Evolutionary conservation across 2,797 vertebrate genomes (phyloP).

Genomic region (Danio kyathit): DNA sequence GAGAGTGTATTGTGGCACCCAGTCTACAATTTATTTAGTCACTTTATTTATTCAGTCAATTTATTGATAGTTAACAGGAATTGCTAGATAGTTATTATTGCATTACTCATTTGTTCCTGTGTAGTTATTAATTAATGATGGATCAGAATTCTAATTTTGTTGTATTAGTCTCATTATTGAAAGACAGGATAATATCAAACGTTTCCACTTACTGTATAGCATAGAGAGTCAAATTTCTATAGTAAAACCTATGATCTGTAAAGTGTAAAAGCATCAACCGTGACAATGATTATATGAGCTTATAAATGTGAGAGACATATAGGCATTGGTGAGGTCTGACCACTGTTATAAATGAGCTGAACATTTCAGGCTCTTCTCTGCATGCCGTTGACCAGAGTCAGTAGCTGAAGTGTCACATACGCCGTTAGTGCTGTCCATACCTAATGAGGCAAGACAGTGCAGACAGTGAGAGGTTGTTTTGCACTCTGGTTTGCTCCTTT

Average conservation of each 20-base stretch:
- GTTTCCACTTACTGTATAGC: too few species aligned
- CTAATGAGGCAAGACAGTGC: constrained; percentile 19
- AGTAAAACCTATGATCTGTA: constrained; percentile 20
- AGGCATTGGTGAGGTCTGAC: constrained; percentile 19
- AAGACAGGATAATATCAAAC: too few species aligned
- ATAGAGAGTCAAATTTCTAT: neutral
- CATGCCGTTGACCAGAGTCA: neutral
- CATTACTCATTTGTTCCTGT: too few species aligned
- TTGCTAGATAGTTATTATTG: too few species aligned
- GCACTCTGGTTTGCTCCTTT: neutral
- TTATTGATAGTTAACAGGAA: too few species aligned
- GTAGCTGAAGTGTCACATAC: constrained; percentile 8
- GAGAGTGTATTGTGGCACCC: too few species aligned
- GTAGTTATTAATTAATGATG: too few species aligned
- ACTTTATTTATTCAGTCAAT: too few species aligned
- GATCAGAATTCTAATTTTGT: too few species aligned
- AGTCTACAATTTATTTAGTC: too few species aligned
- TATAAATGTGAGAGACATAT: constrained; percentile 31
- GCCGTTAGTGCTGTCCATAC: neutral
- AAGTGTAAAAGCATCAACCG: constrained; percentile 25
- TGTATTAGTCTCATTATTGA: too few species aligned
- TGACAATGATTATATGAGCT: constrained; percentile 29
- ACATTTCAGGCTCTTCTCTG: constrained; percentile 3
- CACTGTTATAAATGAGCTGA: constrained; percentile 38
- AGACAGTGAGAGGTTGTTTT: constrained; percentile 1